A percentile compares a stretch with the other conserved stretches of the same genome.
phyloP scores from a whole-genome alignment of 2,888 invertebrate species.

The Argynnis bischoffii region DNA sequence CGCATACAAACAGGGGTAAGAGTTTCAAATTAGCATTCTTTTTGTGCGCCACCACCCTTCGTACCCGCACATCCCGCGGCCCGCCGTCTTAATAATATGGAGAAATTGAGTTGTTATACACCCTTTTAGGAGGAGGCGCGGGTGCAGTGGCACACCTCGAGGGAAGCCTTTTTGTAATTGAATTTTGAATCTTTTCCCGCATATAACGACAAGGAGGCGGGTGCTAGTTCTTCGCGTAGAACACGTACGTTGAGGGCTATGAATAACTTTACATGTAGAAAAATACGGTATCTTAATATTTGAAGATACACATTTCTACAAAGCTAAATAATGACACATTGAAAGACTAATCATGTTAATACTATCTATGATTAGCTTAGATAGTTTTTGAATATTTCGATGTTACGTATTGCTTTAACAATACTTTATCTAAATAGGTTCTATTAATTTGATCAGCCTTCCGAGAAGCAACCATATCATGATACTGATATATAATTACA shows the following conservation, averaged over 20 bases:
- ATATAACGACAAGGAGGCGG: constrained; percentile 69
- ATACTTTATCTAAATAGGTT: constrained; percentile 60
- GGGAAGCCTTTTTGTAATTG: constrained; percentile 81
- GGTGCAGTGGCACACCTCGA: constrained; percentile 75
- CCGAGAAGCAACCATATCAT: constrained; percentile 77
- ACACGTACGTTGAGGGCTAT: constrained; percentile 51
- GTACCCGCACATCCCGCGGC: constrained; percentile 59
- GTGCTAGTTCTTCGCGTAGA: constrained; percentile 66
- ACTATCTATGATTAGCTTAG: constrained; percentile 6
- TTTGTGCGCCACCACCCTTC: constrained; percentile 75
- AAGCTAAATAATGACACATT: background rate
- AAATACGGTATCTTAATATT: constrained; percentile 48
- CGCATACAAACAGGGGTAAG: constrained; percentile 80
- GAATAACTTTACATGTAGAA: constrained; percentile 64
- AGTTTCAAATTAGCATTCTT: constrained; percentile 83
- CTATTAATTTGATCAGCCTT: constrained; percentile 80
- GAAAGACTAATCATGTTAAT: constrained; percentile 24
- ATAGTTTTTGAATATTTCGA: constrained; percentile 27
- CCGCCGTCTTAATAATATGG: constrained; percentile 76
- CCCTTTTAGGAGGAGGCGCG: constrained; percentile 78
- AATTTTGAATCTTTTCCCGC: constrained; percentile 79
- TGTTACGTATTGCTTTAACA: constrained; percentile 30
- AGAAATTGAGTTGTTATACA: constrained; percentile 82
- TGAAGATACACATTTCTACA: background rate
- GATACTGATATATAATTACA: constrained; percentile 80